Base-by-base conservation (phyloP, 2,113 vertebrate genomes). In the Melanotaenia duboulayi region DNA sequence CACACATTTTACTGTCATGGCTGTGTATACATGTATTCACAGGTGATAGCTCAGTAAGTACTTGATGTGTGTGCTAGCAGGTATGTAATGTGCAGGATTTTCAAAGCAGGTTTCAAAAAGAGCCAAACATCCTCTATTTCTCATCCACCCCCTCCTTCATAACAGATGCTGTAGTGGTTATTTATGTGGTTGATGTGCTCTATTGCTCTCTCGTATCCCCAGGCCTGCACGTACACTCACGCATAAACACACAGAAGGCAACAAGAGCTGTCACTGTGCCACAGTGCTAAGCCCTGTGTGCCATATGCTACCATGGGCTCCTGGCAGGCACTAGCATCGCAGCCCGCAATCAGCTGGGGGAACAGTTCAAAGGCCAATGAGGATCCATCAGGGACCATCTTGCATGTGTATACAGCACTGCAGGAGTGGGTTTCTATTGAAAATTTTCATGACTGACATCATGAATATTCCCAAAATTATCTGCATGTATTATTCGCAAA, bases 171-270 rank as follows among this genome's bases (percentile, higher is more conserved):
- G 62, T 73, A 46, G 80, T 83, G 46, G 71, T 87, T 91, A 91
- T 90, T 87, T 89, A 89, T 89, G 80, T 86, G 76, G 62, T 67
- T 74, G 80, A 87, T 87, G 64, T 67, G 85, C 87, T 74, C 85
- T 78, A 64, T 71, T 82, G 76, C 82, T 74, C 83, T 61, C 65
- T 60, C 65, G 74, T 78, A 76, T 85, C 88, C 87, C 58, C 68
- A 67, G 74, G 79, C 80, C 48, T n/a, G 19, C 55, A 67, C 56
- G 37, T 61, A 55, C 39, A 64, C 48, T 46, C 22, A 24, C 56
- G 67, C 56, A 71, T 44, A 40, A 68, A 54, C 74, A 55, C 35
- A 49, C 37, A 23, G 52, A 61, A 82, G 67, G 85, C 80, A 84
- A 80, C 50, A 67, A 82, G 63, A 73, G 42, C 75, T 83, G 83